Evolutionary conservation across 2,888 invertebrate species (phyloP).

Genomic region (Opisthograptis luteolata): DNA sequence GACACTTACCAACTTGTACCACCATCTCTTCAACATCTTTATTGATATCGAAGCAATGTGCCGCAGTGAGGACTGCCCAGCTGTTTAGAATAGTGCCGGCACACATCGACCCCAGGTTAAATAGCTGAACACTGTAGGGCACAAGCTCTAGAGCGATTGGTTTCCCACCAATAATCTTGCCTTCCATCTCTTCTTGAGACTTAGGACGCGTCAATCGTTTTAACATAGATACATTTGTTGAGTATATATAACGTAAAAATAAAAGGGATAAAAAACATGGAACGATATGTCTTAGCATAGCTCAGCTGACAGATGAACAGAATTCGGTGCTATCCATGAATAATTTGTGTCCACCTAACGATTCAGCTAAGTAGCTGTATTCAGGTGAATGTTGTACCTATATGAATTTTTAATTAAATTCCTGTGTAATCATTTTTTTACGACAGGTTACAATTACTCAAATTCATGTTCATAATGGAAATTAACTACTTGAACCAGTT

Average conservation of each 20-base stretch:
- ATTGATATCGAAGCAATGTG: conserved; percentile 64
- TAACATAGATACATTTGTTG: neutral
- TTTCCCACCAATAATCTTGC: conserved; percentile 59
- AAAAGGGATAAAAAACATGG: neutral
- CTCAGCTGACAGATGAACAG: neutral
- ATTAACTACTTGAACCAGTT: conserved; percentile 11
- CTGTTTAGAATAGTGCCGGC: conserved; percentile 62
- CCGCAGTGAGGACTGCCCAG: conserved; percentile 62
- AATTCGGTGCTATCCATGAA: neutral
- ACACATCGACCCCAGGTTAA: conserved; percentile 59
- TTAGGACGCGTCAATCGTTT: neutral
- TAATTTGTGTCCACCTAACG: neutral
- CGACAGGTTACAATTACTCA: conserved; percentile 27
- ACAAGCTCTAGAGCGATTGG: conserved; percentile 46
- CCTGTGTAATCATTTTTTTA: conserved; percentile 43
- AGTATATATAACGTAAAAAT: neutral
- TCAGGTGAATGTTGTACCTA: neutral
- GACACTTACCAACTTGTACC: conserved; percentile 58
- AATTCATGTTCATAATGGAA: conserved; percentile 4
- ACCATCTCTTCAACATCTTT: conserved; percentile 50
- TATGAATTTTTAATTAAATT: conserved; percentile 22
- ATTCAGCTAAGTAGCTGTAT: too few species aligned
- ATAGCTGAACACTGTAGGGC: conserved; percentile 60
- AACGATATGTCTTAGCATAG: conserved; percentile 2
- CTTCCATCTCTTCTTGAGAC: conserved; percentile 12